Conservation (phyloP, 2,797 vertebrate genomes). For the Spondyliosoma cantharus region DNA sequence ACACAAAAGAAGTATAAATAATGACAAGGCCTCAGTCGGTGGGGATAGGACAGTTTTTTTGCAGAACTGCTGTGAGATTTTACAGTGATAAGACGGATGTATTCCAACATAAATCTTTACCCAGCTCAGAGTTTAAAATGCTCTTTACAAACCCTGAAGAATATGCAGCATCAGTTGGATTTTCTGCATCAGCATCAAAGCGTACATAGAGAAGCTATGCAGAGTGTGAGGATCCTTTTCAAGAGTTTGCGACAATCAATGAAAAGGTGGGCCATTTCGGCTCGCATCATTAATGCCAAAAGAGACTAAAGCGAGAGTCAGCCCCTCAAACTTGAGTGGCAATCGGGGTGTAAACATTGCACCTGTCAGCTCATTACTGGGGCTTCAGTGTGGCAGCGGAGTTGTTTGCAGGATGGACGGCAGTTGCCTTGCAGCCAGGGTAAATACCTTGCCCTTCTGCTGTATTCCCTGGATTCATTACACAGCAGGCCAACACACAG, state of each 20-base stretch:
- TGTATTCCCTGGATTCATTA: slow-evolving; percentile 81
- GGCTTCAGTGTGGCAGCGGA: slow-evolving; percentile 71
- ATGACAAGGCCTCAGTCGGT: neutral
- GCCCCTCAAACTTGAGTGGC: slow-evolving; percentile 74
- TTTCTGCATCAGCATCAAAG: slow-evolving; percentile 12
- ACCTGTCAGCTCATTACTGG: slow-evolving; percentile 84
- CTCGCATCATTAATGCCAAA: slow-evolving; percentile 74
- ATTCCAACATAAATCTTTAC: neutral
- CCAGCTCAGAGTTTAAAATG: neutral
- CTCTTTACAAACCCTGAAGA: neutral
- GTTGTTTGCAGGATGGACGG: slow-evolving; percentile 71
- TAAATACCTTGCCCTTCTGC: slow-evolving; percentile 82
- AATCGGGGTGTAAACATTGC: slow-evolving; percentile 78
- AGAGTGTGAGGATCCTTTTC: slow-evolving; percentile 28
- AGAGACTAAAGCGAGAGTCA: slow-evolving; percentile 60
- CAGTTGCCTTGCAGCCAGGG: slow-evolving; percentile 73
- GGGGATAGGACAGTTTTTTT: neutral
- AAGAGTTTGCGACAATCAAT: slow-evolving; percentile 53
- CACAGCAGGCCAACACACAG: slow-evolving; percentile 64
- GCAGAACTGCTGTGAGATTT: slow-evolving; percentile 1
- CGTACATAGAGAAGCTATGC: neutral
- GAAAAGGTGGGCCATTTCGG: slow-evolving; percentile 57
- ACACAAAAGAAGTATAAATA: neutral
- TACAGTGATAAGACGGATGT: slow-evolving; percentile 10
- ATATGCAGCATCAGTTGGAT: neutral